Evolutionary conservation across 2,888 invertebrate genomes (phyloP).

Genomic region (Rhamphomyia laevipes): DNA sequence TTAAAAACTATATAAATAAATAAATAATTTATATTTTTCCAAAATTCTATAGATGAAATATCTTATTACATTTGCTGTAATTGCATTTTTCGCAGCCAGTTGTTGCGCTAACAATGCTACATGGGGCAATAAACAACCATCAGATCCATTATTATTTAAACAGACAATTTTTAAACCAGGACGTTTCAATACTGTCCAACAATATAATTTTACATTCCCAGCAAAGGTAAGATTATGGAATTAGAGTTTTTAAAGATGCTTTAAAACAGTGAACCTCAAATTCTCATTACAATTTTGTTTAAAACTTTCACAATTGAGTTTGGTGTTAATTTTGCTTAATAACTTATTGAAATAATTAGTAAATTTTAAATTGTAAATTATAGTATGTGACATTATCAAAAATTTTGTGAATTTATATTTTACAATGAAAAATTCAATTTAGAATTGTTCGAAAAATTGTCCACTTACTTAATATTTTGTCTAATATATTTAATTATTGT

Average conservation of each 20-base stretch:
- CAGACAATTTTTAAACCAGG: background rate
- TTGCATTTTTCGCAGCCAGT: background rate
- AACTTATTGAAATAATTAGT: no score
- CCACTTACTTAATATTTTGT: background rate
- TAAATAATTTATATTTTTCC: no score
- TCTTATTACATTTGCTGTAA: background rate
- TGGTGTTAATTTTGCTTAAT: no score
- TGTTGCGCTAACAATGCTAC: background rate
- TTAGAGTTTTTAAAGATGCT: no score
- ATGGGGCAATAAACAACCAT: background rate
- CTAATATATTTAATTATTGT: background rate
- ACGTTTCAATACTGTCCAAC: background rate
- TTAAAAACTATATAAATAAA: no score
- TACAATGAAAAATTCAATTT: background rate
- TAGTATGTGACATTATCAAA: no score
- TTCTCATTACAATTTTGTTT: no score
- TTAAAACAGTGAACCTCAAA: no score
- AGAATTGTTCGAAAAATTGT: background rate
- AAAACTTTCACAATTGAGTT: no score
- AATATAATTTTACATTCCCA: background rate
- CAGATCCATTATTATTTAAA: background rate
- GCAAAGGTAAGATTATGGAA: background rate
- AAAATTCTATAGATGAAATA: background rate
- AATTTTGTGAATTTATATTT: no score
- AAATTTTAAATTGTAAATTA: no score